Percentiles rank a stretch among this genome's conserved stretches.
Evolutionary conservation across 2,113 vertebrate genomes (phyloP).

Genomic region (Otolemur garnettii): DNA sequence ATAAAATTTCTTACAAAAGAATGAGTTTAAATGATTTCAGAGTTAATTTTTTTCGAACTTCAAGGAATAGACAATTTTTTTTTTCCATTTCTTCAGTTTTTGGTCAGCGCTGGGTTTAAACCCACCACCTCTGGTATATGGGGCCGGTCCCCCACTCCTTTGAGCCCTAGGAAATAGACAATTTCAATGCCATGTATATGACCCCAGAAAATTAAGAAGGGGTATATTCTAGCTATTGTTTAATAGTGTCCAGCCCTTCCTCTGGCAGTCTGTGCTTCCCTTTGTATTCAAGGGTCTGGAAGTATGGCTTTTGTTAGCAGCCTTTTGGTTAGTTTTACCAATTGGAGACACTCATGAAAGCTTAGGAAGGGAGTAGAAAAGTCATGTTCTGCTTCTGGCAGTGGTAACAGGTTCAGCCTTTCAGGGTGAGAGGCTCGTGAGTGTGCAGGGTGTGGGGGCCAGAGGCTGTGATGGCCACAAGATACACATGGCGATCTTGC

Average conservation of each 20-base stretch:
- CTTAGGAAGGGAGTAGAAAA: background rate
- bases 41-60: background rate
- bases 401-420: background rate
- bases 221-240: background rate
- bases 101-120: too few species aligned
- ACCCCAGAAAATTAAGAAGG: background rate
- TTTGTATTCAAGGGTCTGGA: background rate
- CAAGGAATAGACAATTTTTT: background rate
- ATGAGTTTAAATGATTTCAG: slow-evolving; percentile 30
- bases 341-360: background rate
- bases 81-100: too few species aligned
- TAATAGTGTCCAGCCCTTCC: background rate
- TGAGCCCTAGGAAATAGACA: background rate
- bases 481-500: too few species aligned
- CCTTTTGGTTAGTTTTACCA: background rate
- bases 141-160: too few species aligned
- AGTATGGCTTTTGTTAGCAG: slow-evolving; percentile 11
- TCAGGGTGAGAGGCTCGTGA: background rate
- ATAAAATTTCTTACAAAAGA: background rate
- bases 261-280: background rate
- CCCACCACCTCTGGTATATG: too few species aligned
- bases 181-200: background rate
- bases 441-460: rapidly evolving
- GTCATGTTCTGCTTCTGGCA: background rate
- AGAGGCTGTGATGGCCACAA: background rate